A percentile compares a stretch with the other conserved stretches of the same genome.
These are phyloP conservation scores for Myopa tessellatipennis DNA, from an alignment of 2,888 invertebrate genomes.

Conservation along the genomic window DNA sequence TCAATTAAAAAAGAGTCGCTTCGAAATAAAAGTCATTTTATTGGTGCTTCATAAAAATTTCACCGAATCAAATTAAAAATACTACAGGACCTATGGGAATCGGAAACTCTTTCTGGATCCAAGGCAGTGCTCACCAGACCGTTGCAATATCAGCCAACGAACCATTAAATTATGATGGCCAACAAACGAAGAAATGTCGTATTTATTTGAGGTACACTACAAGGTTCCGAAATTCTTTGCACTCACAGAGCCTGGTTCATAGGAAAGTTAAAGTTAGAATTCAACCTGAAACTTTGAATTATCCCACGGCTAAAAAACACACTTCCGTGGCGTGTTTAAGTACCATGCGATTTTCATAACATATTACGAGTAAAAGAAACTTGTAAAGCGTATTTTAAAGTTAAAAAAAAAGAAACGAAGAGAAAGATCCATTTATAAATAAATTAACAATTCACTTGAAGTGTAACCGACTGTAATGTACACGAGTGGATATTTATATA, in stretches of 20 bases:
- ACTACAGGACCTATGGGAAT: not conserved
- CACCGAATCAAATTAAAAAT: no score
- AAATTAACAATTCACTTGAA: constrained; percentile 19
- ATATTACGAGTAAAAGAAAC: constrained; percentile 2
- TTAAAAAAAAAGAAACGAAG: constrained; percentile 9
- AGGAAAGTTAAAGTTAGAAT: not conserved
- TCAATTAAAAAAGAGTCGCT: no score
- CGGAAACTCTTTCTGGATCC: no score
- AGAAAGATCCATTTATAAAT: not conserved
- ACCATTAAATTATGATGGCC: constrained; percentile 18
- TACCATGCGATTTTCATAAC: constrained; percentile 12
- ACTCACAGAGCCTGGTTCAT: not conserved
- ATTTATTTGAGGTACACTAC: not conserved
- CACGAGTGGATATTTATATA: not conserved
- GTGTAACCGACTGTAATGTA: not conserved
- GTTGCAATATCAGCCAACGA: not conserved
- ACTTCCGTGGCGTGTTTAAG: constrained; percentile 28
- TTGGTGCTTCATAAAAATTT: no score
- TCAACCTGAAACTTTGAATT: constrained; percentile 8
- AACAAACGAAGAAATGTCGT: constrained; percentile 13
- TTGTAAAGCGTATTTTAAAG: constrained; percentile 19
- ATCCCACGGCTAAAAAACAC: constrained; percentile 20
- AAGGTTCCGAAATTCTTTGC: not conserved
- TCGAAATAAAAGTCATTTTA: no score
- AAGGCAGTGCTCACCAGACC: constrained; percentile 6